Evolutionary conservation across 1,140 invertebrate species (phyloP).

Genomic region (Drosophila triauraria): DNA sequence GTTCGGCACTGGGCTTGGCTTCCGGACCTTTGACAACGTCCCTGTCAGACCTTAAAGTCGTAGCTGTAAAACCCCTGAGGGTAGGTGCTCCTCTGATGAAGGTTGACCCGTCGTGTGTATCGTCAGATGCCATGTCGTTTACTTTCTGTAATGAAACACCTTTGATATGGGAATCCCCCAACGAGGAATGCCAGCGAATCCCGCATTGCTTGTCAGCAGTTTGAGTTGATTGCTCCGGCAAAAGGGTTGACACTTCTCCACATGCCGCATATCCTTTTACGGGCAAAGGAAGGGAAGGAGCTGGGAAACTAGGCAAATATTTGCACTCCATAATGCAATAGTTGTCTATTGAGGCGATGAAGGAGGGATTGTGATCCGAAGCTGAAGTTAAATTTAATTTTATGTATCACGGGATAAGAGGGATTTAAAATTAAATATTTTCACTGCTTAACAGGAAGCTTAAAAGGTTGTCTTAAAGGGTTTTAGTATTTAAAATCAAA

Average conservation of each 20-base stretch:
- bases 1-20: conserved; percentile 32
- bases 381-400: neutral
- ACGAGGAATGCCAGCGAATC: conserved; percentile 25
- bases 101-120: conserved; percentile 6
- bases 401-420: neutral
- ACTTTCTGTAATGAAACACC: conserved; percentile 47
- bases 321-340: conserved; percentile 37
- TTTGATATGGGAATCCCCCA: conserved; percentile 29
- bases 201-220: conserved; percentile 46
- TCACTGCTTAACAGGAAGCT: no score
- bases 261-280: conserved; percentile 2
- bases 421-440: neutral
- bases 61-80: neutral
- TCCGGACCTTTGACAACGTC: conserved; percentile 42
- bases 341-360: conserved; percentile 2
- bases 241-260: conserved; percentile 36
- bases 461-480: no score
- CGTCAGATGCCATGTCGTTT: conserved; percentile 37
- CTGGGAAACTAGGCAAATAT: conserved; percentile 43
- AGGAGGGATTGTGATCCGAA: neutral
- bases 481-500: neutral
- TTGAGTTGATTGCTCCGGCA: conserved; percentile 40
- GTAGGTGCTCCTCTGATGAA: conserved; percentile 1
- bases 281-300: neutral
- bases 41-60: conserved; percentile 10